Conservation (phyloP, 2,797 vertebrate species). For the Ciconia nigra region DNA sequence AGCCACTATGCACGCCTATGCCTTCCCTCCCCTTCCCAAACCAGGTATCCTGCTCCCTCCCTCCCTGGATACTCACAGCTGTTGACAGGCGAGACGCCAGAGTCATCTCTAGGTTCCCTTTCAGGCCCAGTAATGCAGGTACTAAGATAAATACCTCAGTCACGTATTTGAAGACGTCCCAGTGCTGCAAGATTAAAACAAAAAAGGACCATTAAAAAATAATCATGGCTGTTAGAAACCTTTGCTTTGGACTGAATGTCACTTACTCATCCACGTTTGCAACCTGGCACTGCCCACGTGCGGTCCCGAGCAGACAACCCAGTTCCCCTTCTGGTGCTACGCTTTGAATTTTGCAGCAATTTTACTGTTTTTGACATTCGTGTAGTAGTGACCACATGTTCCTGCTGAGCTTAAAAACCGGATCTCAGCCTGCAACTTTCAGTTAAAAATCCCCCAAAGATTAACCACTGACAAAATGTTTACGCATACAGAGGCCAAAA, state of each 20-base stretch:
- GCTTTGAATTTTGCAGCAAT: accelerated
- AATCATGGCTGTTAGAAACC: accelerated
- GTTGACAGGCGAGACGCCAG: constrained; percentile 97
- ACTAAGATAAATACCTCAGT: constrained; percentile 97
- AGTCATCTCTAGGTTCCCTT: constrained; percentile 99
- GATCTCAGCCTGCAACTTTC: background rate
- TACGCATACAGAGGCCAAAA: background rate
- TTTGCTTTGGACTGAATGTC: background rate
- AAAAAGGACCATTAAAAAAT: accelerated
- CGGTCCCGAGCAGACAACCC: background rate
- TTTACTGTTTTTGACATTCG: background rate
- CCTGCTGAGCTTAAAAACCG: background rate
- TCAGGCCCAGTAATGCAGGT: constrained; percentile 93
- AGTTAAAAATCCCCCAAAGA: background rate
- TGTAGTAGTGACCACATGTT: background rate
- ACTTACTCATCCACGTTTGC: background rate
- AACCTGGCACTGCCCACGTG: background rate
- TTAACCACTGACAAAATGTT: background rate
- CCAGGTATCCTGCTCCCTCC: background rate
- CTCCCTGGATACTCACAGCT: constrained; percentile 83
- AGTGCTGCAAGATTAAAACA: constrained; percentile 81
- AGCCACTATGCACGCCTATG: accelerated
- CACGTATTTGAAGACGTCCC: constrained; percentile 94
- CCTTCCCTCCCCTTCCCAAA: background rate
- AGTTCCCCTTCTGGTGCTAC: background rate